phyloP scores from a whole-genome alignment of 2,113 vertebrate genomes.

The Scatophagus argus region DNA sequence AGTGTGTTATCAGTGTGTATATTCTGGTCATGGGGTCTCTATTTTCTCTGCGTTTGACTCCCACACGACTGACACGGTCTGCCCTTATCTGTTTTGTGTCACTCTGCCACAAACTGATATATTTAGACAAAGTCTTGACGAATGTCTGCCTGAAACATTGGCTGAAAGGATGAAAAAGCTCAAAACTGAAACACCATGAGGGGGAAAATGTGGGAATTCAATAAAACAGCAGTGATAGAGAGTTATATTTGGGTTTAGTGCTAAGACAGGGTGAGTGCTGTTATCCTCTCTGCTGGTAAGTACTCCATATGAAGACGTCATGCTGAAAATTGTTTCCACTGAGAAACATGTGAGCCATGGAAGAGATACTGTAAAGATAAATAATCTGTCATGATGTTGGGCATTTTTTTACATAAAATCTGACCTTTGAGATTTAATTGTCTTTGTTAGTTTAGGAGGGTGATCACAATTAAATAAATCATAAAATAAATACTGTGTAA shows the following conservation, averaged over 20 bases:
- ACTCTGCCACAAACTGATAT: constrained; percentile 64
- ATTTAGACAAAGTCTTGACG: constrained; percentile 73
- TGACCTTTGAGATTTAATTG: neutral
- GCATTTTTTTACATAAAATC: neutral
- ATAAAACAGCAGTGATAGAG: constrained; percentile 27
- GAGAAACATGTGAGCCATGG: neutral
- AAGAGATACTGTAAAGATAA: constrained; percentile 1
- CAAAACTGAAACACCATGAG: neutral
- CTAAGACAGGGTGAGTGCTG: constrained; percentile 44
- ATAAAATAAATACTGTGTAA: too few species aligned
- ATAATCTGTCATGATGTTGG: constrained; percentile 4
- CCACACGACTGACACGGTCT: constrained; percentile 28
- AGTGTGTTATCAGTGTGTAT: constrained; percentile 20
- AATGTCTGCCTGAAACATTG: constrained; percentile 52
- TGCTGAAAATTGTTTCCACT: constrained; percentile 21
- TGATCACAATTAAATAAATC: too few species aligned
- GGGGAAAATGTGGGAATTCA: constrained; percentile 9
- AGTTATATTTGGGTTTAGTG: constrained; percentile 45
- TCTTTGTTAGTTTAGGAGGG: too few species aligned
- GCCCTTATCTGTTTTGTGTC: constrained; percentile 68
- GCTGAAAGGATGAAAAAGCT: constrained; percentile 53
- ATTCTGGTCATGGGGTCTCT: constrained; percentile 16
- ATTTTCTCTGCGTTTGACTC: constrained; percentile 44
- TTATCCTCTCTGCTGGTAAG: constrained; percentile 44
- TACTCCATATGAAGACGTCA: constrained; percentile 29